These are phyloP conservation scores for Aspidoscelis tigris DNA, from an alignment of 2,113 vertebrate species.

Conservation along the genomic window DNA sequence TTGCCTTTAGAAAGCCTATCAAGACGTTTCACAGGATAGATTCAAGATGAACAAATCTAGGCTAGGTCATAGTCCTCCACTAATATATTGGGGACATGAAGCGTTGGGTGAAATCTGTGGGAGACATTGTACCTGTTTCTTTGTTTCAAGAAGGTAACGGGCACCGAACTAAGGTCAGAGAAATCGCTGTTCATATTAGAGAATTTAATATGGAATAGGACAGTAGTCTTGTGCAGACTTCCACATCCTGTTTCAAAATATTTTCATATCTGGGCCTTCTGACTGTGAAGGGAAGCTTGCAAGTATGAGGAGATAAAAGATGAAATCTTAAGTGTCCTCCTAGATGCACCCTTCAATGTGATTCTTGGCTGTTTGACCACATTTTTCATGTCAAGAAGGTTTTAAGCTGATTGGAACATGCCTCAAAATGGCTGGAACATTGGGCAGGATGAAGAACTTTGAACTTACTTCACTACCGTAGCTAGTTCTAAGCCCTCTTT, in stretches of 20 bases:
- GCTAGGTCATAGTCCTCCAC: neutral
- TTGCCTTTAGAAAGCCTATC: conserved; percentile 17
- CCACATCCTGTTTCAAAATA: neutral
- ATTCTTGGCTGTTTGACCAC: no score
- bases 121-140: neutral
- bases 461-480: no score
- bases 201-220: neutral
- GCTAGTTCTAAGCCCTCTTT: no score
- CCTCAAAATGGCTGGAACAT: no score
- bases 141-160: neutral
- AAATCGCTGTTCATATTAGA: neutral
- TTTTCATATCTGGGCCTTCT: neutral
- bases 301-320: neutral
- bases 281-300: neutral
- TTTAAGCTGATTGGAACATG: no score
- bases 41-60: conserved; percentile 10
- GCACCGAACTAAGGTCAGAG: neutral
- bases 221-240: neutral
- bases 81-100: neutral
- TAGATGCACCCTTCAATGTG: no score
- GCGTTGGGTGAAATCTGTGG: neutral
- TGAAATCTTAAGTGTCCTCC: neutral
- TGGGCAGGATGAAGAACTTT: no score
- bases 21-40: neutral
- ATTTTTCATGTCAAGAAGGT: no score